These are phyloP conservation scores for Metopia argyrocephala DNA, from an alignment of 2,888 invertebrate genomes.

Conservation along the genomic window DNA sequence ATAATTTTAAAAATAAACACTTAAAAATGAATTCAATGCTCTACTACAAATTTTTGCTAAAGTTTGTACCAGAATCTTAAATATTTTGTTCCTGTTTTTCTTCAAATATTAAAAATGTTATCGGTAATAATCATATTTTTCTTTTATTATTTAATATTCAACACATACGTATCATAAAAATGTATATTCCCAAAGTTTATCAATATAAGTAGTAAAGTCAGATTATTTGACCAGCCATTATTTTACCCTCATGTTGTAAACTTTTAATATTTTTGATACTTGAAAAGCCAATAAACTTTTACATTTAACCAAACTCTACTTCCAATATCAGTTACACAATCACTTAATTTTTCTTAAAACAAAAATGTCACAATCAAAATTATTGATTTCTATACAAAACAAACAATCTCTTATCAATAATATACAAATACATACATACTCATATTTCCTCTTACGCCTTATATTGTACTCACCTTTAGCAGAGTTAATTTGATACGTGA, in stretches of 20 bases:
- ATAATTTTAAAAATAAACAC: no score
- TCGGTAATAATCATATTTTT: no score
- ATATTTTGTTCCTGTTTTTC: no score
- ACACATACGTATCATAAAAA: background rate
- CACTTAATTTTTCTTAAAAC: background rate
- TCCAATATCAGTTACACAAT: constrained; percentile 18
- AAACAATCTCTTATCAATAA: background rate
- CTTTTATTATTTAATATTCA: no score
- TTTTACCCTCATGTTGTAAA: background rate
- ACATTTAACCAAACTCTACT: background rate
- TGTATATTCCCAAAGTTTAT: background rate
- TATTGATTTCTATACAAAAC: background rate
- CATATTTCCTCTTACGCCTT: background rate
- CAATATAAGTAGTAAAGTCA: background rate
- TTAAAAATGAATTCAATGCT: no score
- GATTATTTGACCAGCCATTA: background rate
- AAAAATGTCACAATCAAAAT: constrained; percentile 33
- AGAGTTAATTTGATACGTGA: constrained; percentile 98
- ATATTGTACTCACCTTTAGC: constrained; percentile 84
- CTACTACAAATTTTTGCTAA: no score
- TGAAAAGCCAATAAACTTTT: constrained; percentile 19
- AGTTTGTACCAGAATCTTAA: no score
- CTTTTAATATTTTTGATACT: background rate
- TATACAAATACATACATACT: background rate
- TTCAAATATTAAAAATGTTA: no score